Base-by-base conservation (phyloP, 2,113 vertebrate genomes). In the Marmota flaviventris region DNA sequence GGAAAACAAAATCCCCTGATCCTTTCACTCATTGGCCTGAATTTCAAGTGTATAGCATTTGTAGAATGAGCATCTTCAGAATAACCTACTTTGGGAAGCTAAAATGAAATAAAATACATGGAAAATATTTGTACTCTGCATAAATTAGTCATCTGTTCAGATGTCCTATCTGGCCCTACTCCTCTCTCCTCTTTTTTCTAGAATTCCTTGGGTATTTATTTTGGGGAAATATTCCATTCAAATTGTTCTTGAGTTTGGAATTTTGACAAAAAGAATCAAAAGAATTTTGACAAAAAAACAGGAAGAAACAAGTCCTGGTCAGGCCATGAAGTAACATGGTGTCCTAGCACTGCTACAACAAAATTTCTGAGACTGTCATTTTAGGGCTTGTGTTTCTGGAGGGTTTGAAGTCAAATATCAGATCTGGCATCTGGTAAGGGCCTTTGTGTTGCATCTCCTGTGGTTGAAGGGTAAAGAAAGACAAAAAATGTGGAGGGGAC, bases 1-100 rank as follows among this genome's bases (percentile, higher is more conserved):
- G 10, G 29, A 51, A 93, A 93, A 12, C 29, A 48, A 81, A 94
- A 69, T 65, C 2, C 39, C 24, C 3, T 75, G 37, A 1, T 58
- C 63, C 51, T 93, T 89, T 27, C 5, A 81, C 34, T 84, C 24
- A 72, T 2, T 81, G 53, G 17, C 45, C 75, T 93, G 45, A 81
- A 92, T 87, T 86, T 92, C 58, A 84, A 95, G 27, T 78, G 67
- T 53, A 89, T 82, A 63, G 17, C 56, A 77, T 72, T 83, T 86
- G 7, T 72, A 32, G 76, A 84, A 82, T 69, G 17, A 86, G 11
- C 0, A 67, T 61, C 22, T 34, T 72, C 58, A 85, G 20, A 89
- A 89, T 73, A 91, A 65, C 37, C 22, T 89, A 86, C 37, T 94
- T 83, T 69, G 37, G 18, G 29, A 95, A 20, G 17, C 29, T 77